Evolutionary conservation across 2,888 invertebrate genomes (phyloP), one percentile per base, ranked within the genome.

Genomic region (Mylabris sibirica): DNA sequence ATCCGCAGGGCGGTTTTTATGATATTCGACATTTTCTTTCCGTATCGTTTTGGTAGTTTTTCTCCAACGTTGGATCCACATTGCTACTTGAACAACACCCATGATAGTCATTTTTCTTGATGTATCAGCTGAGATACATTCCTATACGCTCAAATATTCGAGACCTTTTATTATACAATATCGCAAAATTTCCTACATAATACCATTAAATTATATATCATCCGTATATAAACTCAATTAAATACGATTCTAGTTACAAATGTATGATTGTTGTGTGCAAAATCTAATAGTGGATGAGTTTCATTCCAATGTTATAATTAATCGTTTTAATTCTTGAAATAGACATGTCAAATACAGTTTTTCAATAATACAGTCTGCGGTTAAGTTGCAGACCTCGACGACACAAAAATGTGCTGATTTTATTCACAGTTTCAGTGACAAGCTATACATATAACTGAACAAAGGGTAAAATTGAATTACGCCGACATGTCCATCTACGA

Each of bases 101-200:
- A 72, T 68, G 79, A 72, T 78, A 74, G 75, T 76, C 76, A 80
- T 81, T 80, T 79, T 78, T 81, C 79, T 80, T 80, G 79, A 80
- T 79, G 79, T 79, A 79, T 78, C 79, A 78, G 75, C 76, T 75
- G 77, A 79, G 79, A 80, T 81, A 80, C 77, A 75, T 74, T 75
- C 70, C 75, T 74, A 76, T 75, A 74, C 72, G 73, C 67, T 68
- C 75, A 78, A 78, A 78, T 80, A 80, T 80, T 78, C 77, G 72
- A 77, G 74, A 71, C 74, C 76, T 75, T 77, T 76, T 78, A 75
- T 77, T 44, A 17, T 44, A 38, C 12, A 38, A 35, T 72, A 71
- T 73, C 67, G 67, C 74, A 69, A 68, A 72, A 73, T 71, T 72
- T 74, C 72, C 72, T 70, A 74, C 67, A 73, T 68, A 70, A 68